These are phyloP conservation scores for Onychomys torridus DNA, from an alignment of 2,797 vertebrate genomes.

Conservation along the genomic window DNA sequence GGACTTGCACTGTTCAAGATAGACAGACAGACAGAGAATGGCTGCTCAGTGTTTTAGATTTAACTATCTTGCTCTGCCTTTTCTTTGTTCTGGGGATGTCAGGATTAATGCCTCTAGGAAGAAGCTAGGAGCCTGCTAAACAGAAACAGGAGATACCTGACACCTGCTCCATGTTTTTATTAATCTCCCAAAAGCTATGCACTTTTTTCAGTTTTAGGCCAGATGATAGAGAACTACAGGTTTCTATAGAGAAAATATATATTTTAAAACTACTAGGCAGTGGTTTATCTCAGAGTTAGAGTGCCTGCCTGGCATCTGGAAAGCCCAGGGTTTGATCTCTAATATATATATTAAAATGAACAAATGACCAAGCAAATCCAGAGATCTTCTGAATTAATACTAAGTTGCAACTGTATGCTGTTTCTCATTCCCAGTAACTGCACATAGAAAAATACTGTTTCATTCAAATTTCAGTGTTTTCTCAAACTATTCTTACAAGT, in stretches of 20 bases:
- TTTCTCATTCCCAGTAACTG: slow-evolving; percentile 19
- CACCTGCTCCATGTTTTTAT: neutral
- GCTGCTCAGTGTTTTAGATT: neutral
- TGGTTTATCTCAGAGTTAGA: neutral
- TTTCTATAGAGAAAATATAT: neutral
- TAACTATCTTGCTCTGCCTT: neutral
- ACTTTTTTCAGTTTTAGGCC: slow-evolving; percentile 16
- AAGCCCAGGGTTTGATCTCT: neutral
- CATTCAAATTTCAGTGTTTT: neutral
- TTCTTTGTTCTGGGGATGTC: neutral
- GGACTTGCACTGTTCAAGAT: neutral
- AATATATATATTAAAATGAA: neutral
- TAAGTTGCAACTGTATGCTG: neutral
- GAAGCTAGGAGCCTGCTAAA: neutral
- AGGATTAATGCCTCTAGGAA: neutral
- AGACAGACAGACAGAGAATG: neutral
- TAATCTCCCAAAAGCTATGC: slow-evolving; percentile 39
- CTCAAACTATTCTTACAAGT: slow-evolving; percentile 30
- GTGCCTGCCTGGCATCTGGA: neutral
- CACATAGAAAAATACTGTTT: slow-evolving; percentile 23
- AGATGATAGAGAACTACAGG: slow-evolving; percentile 22
- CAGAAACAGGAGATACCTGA: neutral
- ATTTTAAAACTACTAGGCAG: neutral
- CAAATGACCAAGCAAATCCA: neutral
- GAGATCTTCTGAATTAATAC: slow-evolving; percentile 28